Percentiles rank a stretch among this genome's conserved stretches.
These are phyloP conservation scores for Pocillopora damicornis DNA, from an alignment of 64 coral and sea anemone species.

Conservation along the genomic window DNA sequence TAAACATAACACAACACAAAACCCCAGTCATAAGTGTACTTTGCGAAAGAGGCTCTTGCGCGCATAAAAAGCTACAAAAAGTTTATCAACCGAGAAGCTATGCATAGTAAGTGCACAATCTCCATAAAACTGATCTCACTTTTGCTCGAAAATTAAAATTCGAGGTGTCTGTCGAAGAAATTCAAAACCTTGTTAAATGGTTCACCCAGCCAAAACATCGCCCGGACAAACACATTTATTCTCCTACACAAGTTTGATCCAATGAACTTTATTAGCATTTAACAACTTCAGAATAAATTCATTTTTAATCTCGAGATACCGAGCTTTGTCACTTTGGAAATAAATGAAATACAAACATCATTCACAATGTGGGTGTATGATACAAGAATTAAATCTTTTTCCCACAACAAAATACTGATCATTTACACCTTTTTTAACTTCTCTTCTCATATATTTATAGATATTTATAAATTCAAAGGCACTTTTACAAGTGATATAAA, in stretches of 20 bases:
- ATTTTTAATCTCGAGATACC: conserved; percentile 34
- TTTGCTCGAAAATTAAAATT: not conserved
- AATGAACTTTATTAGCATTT: conserved; percentile 41
- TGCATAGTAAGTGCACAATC: not conserved
- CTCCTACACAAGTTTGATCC: not conserved
- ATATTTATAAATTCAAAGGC: conserved; percentile 50
- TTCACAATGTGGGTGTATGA: conserved; percentile 44
- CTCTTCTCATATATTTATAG: conserved; percentile 39
- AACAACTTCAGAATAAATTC: conserved; percentile 42
- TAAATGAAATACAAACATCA: conserved; percentile 49
- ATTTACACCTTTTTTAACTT: conserved; percentile 37
- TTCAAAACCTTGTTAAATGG: not conserved
- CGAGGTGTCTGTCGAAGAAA: not conserved
- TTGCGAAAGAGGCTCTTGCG: conserved; percentile 14
- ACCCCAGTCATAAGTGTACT: conserved; percentile 14
- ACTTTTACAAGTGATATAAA: conserved; percentile 36
- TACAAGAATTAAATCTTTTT: conserved; percentile 22
- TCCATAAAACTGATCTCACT: not conserved
- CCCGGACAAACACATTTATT: not conserved
- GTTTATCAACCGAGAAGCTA: not conserved
- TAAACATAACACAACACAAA: conserved; percentile 23
- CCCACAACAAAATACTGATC: conserved; percentile 47
- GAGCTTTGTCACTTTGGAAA: conserved; percentile 33
- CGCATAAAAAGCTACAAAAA: not conserved
- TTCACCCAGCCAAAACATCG: not conserved